These are phyloP conservation scores for Clusia tigrina DNA, from an alignment of 2,888 invertebrate genomes.

Conservation along the genomic window DNA sequence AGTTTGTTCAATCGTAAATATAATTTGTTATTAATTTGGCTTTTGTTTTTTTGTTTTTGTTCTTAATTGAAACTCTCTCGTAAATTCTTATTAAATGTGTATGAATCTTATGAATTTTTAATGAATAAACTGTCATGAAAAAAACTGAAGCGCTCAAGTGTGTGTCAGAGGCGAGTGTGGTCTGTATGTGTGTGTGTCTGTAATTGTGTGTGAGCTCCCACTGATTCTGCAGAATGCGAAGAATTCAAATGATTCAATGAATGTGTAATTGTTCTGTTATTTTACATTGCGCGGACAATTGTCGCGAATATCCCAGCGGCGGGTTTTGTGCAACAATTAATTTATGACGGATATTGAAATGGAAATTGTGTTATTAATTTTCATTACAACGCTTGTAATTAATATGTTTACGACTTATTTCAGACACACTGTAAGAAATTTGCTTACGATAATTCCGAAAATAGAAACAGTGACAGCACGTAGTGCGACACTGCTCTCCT, in stretches of 20 bases:
- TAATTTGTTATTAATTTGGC: too few species aligned
- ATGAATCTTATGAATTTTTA: neutral
- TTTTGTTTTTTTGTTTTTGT: too few species aligned
- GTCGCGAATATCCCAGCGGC: neutral
- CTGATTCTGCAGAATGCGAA: neutral
- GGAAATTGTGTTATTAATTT: neutral
- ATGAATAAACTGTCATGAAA: neutral
- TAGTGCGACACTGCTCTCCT: too few species aligned
- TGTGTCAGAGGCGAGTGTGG: too few species aligned
- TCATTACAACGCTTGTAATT: neutral
- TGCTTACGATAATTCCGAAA: too few species aligned
- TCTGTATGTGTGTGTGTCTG: slow-evolving; percentile 1
- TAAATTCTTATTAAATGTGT: slow-evolving; percentile 4
- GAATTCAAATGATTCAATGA: slow-evolving; percentile 1
- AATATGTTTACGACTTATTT: neutral
- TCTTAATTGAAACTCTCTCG: too few species aligned
- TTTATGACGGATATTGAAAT: neutral
- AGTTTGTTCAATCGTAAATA: too few species aligned
- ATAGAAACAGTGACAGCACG: too few species aligned
- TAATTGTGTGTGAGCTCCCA: neutral
- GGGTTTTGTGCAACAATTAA: neutral
- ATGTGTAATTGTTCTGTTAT: neutral
- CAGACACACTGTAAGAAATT: neutral
- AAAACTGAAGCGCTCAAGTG: neutral
- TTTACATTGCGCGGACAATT: too few species aligned